Base-by-base conservation (phyloP, 2,113 vertebrate species). In the Macrotus californicus region DNA sequence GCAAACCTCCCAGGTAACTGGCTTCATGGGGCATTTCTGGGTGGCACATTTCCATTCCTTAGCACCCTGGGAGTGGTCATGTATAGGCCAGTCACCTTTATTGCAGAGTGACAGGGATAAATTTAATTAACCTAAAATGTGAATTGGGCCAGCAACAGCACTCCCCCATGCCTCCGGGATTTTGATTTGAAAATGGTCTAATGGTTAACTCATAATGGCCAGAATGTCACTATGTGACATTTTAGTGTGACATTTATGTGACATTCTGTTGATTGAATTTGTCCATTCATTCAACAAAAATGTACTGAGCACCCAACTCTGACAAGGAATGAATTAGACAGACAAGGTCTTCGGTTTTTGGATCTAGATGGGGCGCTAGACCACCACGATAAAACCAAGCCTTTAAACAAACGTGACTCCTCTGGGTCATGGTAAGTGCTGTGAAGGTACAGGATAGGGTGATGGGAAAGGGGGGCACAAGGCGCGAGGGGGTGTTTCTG, bases 391-490 rank as follows among this genome's bases (percentile, higher is more conserved):
- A 14, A 43, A 80, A 48, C n/a, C 34, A 82, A 54, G 7, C 36
- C 56, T 75, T 24, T 6, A n/a, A 72, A 13, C 21, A 29, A 31
- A 31, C 13, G 0, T 3, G 22, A 2, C n/a, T 1, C 0, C 21
- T 6, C 10, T 12, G 13, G 31, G 21, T 26, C 13, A 19, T 0
- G 14, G 3, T 2, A 9, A 18, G 24, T 13, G 15, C 41, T 15
- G 1, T 0, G 31, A 43, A 39, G 22, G 21, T 22, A 29, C 0
- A 1, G 3, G 3, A 2, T 0, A 19, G 24, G 24, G 12, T 2
- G 7, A 6, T 2, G 6, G 13, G 86, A 11, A 10, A 7, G 39
- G 2, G 22, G 9, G 34, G 6, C 3, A 11, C 0, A 1, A 29
- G 61, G 11, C 2, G 4, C 4, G 22, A n/a, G 15, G 19, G 21